Percentiles rank a stretch among this genome's conserved stretches.
Evolutionary conservation across 2,797 vertebrate species (phyloP).

Genomic region (Megaceryle alcyon): DNA sequence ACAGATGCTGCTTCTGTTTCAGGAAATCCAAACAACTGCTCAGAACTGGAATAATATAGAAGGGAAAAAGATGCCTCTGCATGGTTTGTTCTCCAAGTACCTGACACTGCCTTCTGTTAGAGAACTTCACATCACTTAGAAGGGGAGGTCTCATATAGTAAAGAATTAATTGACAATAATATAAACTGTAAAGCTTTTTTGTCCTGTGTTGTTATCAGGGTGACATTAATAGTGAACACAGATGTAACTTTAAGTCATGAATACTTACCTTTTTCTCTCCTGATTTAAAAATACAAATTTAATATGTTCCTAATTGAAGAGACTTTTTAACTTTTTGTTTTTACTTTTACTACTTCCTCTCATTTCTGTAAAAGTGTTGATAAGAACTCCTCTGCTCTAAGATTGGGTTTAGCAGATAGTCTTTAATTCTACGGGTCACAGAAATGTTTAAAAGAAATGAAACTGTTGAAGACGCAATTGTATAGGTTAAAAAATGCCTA

Average conservation of each 20-base stretch:
- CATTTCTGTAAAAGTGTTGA: neutral
- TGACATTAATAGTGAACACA: neutral
- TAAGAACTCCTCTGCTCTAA: neutral
- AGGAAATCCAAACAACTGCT: neutral
- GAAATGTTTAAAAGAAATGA: neutral
- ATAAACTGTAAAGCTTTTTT: neutral
- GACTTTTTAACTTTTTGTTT: neutral
- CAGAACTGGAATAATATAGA: neutral
- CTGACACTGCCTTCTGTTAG: neutral
- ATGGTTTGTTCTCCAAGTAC: neutral
- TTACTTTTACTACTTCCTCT: neutral
- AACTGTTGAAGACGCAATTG: neutral
- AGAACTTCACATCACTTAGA: neutral
- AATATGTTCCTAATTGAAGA: neutral
- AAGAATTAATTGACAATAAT: neutral
- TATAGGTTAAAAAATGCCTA: neutral
- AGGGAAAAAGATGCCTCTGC: neutral
- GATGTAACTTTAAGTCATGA: neutral
- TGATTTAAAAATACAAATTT: neutral
- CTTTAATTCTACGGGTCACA: neutral
- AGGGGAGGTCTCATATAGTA: neutral
- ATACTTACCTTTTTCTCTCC: neutral
- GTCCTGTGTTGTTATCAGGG: neutral
- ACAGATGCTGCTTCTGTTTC: constrained; percentile 10
- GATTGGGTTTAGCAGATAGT: neutral